These are phyloP conservation scores for Agonopterix alstromeriana DNA, from an alignment of 2,888 invertebrate species.

Conservation along the genomic window DNA sequence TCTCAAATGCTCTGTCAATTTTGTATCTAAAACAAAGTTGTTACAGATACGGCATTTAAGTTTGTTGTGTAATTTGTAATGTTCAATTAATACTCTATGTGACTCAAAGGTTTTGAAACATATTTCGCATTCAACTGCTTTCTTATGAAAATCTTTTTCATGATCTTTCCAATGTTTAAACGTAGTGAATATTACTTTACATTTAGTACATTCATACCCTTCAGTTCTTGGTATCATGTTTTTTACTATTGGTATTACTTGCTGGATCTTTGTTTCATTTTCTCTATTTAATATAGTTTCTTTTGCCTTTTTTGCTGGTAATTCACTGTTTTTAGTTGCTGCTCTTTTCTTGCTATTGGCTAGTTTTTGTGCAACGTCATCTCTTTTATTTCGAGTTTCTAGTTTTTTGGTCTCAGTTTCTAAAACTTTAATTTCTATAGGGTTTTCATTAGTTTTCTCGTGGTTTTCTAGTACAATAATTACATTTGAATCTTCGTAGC, in stretches of 20 bases:
- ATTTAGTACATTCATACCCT: background rate
- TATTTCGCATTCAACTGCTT: background rate
- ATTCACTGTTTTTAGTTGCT: too few species aligned
- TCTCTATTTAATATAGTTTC: too few species aligned
- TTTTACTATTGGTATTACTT: constrained; percentile 2
- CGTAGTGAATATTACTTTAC: background rate
- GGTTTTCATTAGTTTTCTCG: constrained; percentile 14
- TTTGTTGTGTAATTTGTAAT: background rate
- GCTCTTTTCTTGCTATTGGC: too few species aligned
- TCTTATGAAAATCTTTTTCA: background rate
- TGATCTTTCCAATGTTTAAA: background rate
- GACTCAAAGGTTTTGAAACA: background rate
- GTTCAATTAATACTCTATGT: background rate
- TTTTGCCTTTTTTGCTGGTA: too few species aligned
- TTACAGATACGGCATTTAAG: background rate
- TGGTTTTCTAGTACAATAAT: constrained; percentile 42
- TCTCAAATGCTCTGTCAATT: background rate
- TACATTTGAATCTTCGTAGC: constrained; percentile 30
- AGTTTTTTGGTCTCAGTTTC: too few species aligned
- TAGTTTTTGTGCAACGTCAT: too few species aligned
- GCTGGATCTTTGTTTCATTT: too few species aligned
- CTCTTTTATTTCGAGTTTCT: too few species aligned
- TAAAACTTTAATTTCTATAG: too few species aligned
- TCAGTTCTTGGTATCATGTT: constrained; percentile 5
- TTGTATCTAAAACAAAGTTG: background rate